phyloP scores from a whole-genome alignment of 2,888 invertebrate genomes.

The Molanna angustata region DNA sequence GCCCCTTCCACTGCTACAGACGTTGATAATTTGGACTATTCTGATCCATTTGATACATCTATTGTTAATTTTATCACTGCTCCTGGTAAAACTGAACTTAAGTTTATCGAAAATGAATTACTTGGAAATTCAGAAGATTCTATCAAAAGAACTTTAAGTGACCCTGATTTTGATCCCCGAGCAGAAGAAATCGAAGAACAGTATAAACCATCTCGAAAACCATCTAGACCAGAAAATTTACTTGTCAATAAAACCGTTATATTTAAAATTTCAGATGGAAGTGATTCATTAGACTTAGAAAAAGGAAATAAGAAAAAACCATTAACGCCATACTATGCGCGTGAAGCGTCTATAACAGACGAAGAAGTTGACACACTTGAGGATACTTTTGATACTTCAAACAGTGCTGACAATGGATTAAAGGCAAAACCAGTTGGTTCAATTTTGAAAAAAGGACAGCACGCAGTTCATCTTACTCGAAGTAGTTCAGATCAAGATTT shows the following conservation, averaged over 20 bases:
- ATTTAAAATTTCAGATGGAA: slow-evolving; percentile 52
- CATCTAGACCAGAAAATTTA: slow-evolving; percentile 63
- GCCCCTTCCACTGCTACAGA: slow-evolving; percentile 56
- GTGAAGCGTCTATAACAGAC: slow-evolving; percentile 59
- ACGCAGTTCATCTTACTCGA: slow-evolving; percentile 45
- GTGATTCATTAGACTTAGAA: slow-evolving; percentile 50
- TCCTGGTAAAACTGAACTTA: slow-evolving; percentile 75
- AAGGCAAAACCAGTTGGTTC: slow-evolving; percentile 8
- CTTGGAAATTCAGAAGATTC: slow-evolving; percentile 54
- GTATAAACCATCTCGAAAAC: slow-evolving; percentile 45
- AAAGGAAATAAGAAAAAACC: slow-evolving; percentile 68
- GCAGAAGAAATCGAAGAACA: slow-evolving; percentile 54
- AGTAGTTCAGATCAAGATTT: slow-evolving; percentile 67
- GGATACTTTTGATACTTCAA: slow-evolving; percentile 68
- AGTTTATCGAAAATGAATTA: slow-evolving; percentile 74
- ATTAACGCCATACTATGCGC: slow-evolving; percentile 76
- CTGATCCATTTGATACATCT: slow-evolving; percentile 87
- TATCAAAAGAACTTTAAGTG: slow-evolving; percentile 55
- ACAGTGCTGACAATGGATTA: slow-evolving; percentile 5
- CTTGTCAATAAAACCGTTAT: slow-evolving; percentile 51
- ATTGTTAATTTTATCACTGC: slow-evolving; percentile 67
- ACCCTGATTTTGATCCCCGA: slow-evolving; percentile 82
- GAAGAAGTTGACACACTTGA: slow-evolving; percentile 51
- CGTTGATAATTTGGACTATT: slow-evolving; percentile 55
- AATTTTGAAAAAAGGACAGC: slow-evolving; percentile 36